These are phyloP conservation scores for Drosophila dives DNA, from an alignment of 2,888 invertebrate genomes.

Conservation along the genomic window DNA sequence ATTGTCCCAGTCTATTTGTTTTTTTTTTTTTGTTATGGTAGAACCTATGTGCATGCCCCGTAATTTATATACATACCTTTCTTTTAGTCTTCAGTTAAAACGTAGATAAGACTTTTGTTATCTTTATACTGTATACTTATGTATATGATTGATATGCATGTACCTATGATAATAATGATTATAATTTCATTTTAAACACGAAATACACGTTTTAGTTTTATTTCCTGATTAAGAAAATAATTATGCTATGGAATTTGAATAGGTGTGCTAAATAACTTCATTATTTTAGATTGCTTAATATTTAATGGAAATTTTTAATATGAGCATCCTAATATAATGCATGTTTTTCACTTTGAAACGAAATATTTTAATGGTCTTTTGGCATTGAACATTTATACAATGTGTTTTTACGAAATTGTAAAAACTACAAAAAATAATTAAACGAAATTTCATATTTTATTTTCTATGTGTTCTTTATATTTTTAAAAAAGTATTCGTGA, in stretches of 20 bases:
- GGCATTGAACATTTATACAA: too few relatives aligned
- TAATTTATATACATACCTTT: constrained; percentile 36
- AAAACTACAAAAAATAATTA: neutral
- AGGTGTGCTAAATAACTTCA: neutral
- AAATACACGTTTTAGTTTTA: constrained; percentile 8
- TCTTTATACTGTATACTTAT: constrained; percentile 25
- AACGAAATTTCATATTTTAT: neutral
- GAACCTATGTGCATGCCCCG: constrained; percentile 3
- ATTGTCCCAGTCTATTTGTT: neutral
- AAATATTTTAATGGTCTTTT: neutral
- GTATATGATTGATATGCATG: constrained; percentile 33
- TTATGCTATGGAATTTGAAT: neutral
- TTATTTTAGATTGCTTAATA: neutral
- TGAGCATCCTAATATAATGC: neutral
- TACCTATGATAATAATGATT: constrained; percentile 11
- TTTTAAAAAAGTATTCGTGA: neutral
- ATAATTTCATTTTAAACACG: constrained; percentile 10
- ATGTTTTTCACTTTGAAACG: neutral
- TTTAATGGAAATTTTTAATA: neutral
- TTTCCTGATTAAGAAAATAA: neutral
- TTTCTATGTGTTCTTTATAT: neutral
- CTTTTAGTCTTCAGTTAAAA: constrained; percentile 18
- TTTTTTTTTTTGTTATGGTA: constrained; percentile 6
- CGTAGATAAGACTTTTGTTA: constrained; percentile 52
- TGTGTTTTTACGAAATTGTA: too few relatives aligned